Evolutionary conservation across 2,797 vertebrate genomes (phyloP), one percentile per base, ranked within the genome.

Genomic region (Macropodus opercularis): DNA sequence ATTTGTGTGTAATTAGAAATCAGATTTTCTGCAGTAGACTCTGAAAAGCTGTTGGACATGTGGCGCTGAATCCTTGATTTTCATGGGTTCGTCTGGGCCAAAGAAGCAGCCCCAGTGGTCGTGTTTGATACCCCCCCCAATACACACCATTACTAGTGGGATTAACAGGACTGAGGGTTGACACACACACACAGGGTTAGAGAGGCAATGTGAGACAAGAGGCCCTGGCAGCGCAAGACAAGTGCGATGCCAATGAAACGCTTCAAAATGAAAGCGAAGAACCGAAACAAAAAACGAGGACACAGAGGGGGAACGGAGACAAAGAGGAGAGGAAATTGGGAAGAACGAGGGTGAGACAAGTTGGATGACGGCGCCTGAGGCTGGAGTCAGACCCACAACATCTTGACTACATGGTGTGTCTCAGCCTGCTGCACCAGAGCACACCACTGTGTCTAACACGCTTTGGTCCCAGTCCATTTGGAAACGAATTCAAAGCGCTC

Each of bases 141-240:
- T 79, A 55, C 85, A 80, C 87, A 86, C 80, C 81, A 86, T 85
- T 72, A 87, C 85, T 83, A 87, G 85, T 81, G 85, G 80, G 87
- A 89, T 89, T 87, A 89, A 75, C 75, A 46, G 75, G 82, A 82
- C 81, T 84, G 71, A 1, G 52, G 65, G 70, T 76, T 52, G 60
- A 77, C 48, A 55, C 49, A 59, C 60, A 38, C 56, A 51, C 57
- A 59, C 56, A 61, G 77, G 51, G 75, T 52, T 63, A 66, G 38
- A 62, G 58, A 79, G 79, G 65, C 73, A 63, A 53, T 72, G 66
- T 66, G 63, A 80, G 78, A 85, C 85, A 84, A 85, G 80, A 75
- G 82, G 73, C 60, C 67, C 83, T 86, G 87, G 85, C 84, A 86
- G 31, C 2, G 17, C 42, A 46, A 58, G 53, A 69, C 39, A 6